Percentiles rank a stretch among this genome's conserved stretches.
These are phyloP conservation scores for Pterostichus madidus DNA, from an alignment of 2,888 invertebrate genomes.

Conservation along the genomic window DNA sequence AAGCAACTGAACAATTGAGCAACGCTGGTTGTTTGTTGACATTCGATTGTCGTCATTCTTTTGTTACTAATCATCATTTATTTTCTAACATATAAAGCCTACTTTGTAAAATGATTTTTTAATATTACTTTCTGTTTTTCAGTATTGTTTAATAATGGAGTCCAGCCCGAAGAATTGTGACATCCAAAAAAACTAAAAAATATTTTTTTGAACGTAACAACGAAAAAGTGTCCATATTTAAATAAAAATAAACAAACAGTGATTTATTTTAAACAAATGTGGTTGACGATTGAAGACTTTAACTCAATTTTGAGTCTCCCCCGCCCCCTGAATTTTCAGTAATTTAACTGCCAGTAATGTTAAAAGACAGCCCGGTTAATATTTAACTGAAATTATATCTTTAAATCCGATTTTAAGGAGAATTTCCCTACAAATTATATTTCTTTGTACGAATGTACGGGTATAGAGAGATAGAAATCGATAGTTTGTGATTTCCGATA, in stretches of 20 bases:
- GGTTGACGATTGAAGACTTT: slow-evolving; percentile 27
- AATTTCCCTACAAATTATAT: slow-evolving; percentile 41
- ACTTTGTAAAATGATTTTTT: not conserved
- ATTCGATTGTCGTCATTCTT: slow-evolving; percentile 18
- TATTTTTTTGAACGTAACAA: slow-evolving; percentile 10
- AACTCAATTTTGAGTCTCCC: slow-evolving; percentile 48
- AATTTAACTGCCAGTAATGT: slow-evolving; percentile 60
- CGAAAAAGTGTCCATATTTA: slow-evolving; percentile 63
- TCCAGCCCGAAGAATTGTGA: slow-evolving; percentile 10
- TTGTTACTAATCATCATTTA: slow-evolving; percentile 15
- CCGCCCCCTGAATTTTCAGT: slow-evolving; percentile 15
- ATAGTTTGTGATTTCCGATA: slow-evolving; percentile 53
- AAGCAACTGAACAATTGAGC: slow-evolving; percentile 10
- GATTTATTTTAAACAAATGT: slow-evolving; percentile 41
- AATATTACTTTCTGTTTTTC: slow-evolving; percentile 33
- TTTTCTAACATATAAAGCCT: not conserved
- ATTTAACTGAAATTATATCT: slow-evolving; percentile 61
- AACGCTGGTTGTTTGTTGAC: slow-evolving; percentile 18
- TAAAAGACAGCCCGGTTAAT: slow-evolving; percentile 61
- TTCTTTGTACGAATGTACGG: slow-evolving; percentile 57
- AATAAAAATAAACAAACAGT: slow-evolving; percentile 49
- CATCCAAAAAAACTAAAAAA: not conserved
- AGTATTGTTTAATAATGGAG: slow-evolving; percentile 59
- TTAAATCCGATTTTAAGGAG: slow-evolving; percentile 35
- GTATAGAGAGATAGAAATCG: slow-evolving; percentile 38